These are phyloP conservation scores for Leontopithecus rosalia DNA, from an alignment of 2,797 vertebrate genomes.

Conservation along the genomic window DNA sequence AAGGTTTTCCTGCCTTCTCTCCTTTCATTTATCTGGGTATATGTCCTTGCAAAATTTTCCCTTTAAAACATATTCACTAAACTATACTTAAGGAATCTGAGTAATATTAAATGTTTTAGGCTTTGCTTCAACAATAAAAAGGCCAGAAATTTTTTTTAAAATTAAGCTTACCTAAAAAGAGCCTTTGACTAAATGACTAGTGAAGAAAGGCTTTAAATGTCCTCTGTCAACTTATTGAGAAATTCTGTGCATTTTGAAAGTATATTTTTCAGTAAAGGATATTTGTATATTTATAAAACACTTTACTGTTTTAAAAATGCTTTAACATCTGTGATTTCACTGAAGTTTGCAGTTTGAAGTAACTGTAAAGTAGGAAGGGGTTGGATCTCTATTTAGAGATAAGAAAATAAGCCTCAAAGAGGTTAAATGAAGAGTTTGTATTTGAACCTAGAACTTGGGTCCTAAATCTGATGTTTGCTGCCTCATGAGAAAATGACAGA, in stretches of 20 bases:
- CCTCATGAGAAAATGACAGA: constrained; percentile 70
- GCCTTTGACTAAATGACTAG: not conserved
- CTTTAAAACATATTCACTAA: not conserved
- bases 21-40: not conserved
- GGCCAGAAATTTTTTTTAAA: not conserved
- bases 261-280: not conserved
- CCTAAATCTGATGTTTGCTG: constrained; percentile 62
- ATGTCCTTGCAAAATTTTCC: not conserved
- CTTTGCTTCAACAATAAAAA: constrained; percentile 5
- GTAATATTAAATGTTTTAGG: not conserved
- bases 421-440: constrained; percentile 19
- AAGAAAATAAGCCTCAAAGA: not conserved
- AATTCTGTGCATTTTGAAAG: constrained; percentile 20
- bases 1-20: not conserved
- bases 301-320: not conserved
- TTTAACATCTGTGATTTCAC: not conserved
- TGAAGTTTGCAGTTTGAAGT: not conserved
- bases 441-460: constrained; percentile 50
- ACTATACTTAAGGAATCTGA: not conserved
- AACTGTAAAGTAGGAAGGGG: not conserved
- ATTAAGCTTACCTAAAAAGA: not conserved
- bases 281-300: not conserved
- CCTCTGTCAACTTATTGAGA: not conserved
- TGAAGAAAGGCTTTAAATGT: not conserved
- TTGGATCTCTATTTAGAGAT: not conserved